These are phyloP conservation scores for Cylas formicarius DNA, from an alignment of 1,140 invertebrate genomes.

Conservation along the genomic window DNA sequence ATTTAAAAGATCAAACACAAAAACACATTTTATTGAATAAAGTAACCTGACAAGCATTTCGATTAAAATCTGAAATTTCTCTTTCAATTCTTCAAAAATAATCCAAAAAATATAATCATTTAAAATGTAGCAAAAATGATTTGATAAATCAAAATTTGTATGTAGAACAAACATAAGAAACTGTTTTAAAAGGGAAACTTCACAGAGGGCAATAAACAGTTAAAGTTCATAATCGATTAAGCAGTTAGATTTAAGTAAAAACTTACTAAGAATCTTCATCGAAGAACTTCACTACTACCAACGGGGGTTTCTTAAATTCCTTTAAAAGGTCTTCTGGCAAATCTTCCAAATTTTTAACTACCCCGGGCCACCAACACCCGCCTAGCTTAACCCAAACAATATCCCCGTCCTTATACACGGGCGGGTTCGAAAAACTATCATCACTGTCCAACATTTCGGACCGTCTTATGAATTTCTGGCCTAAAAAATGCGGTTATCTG, in stretches of 20 bases:
- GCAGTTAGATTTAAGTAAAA: slow-evolving; percentile 11
- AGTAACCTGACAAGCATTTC: too few relatives aligned
- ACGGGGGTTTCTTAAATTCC: slow-evolving; percentile 59
- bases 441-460: slow-evolving; percentile 50
- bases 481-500: slow-evolving; percentile 2
- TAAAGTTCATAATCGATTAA: too few relatives aligned
- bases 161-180: too few relatives aligned
- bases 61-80: too few relatives aligned
- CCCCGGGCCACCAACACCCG: slow-evolving; percentile 71
- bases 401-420: slow-evolving; percentile 61
- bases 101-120: too few relatives aligned
- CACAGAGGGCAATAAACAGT: too few relatives aligned
- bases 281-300: slow-evolving; percentile 74
- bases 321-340: slow-evolving; percentile 52
- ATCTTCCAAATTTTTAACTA: slow-evolving; percentile 57
- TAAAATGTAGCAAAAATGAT: too few relatives aligned
- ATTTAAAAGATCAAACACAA: too few relatives aligned
- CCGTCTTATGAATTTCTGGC: background rate
- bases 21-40: too few relatives aligned
- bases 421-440: slow-evolving; percentile 44
- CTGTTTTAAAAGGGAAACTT: too few relatives aligned
- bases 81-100: too few relatives aligned
- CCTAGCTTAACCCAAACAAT: slow-evolving; percentile 77
- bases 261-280: slow-evolving; percentile 74
- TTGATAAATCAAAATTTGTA: too few relatives aligned